Conservation (phyloP, 1,140 invertebrate species). For the Helicoverpa armigera region DNA sequence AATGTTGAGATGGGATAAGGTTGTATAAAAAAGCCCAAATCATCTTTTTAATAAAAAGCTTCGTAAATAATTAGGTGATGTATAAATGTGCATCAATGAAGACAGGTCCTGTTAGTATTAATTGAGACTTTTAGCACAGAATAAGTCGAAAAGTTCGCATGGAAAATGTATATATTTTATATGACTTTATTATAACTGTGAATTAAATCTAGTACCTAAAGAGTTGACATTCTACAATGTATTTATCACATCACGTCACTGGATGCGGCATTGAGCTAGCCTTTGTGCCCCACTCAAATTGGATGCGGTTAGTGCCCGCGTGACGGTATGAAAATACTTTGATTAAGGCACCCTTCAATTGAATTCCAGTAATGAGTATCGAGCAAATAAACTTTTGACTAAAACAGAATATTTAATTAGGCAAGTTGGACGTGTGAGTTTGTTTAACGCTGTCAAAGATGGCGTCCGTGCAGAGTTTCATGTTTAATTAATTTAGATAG, state of each 20-base stretch:
- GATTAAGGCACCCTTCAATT: slow-evolving; percentile 4
- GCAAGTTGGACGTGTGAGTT: not conserved
- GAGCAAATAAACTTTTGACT: not conserved
- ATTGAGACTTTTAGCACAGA: too few relatives aligned
- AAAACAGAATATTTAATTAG: not conserved
- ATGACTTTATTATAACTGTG: too few relatives aligned
- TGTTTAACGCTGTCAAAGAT: not conserved
- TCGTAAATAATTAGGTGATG: too few relatives aligned
- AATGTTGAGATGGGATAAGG: too few relatives aligned
- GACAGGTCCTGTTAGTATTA: too few relatives aligned
- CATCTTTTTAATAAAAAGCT: too few relatives aligned
- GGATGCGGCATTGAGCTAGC: slow-evolving; percentile 71
- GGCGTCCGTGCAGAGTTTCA: not conserved
- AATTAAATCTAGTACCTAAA: not conserved
- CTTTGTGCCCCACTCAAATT: slow-evolving; percentile 54
- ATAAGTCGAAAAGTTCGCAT: too few relatives aligned
- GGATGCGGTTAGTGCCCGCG: slow-evolving; percentile 53
- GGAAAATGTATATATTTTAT: too few relatives aligned
- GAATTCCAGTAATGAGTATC: slow-evolving; percentile 16
- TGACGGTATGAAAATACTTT: slow-evolving; percentile 30
- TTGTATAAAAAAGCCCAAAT: too few relatives aligned
- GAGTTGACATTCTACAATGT: not conserved
- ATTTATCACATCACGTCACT: slow-evolving; percentile 56
- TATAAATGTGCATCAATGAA: too few relatives aligned
- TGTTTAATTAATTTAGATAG: not conserved